phyloP scores from a whole-genome alignment of 30 jellyfish, hydroid and myxozoan species.

The Aurelia sp. region DNA sequence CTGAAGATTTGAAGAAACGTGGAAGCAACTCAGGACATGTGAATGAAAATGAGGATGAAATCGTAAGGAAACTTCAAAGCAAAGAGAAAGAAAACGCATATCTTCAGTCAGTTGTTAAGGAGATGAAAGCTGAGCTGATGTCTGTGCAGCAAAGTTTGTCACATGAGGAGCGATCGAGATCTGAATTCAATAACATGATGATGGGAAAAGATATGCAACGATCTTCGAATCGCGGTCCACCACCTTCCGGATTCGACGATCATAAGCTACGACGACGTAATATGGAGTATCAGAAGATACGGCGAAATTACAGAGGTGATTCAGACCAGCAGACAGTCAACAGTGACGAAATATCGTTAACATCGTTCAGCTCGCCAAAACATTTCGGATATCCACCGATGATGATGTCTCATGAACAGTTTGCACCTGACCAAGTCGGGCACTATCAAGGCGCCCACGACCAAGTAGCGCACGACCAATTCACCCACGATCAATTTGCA shows the following conservation, averaged over 20 bases:
- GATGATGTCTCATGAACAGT: slow-evolving; percentile 34
- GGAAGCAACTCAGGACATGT: background rate
- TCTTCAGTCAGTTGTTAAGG: slow-evolving; percentile 84
- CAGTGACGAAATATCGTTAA: slow-evolving; percentile 49
- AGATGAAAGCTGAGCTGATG: slow-evolving; percentile 73
- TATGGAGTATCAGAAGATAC: slow-evolving; percentile 36
- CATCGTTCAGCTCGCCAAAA: slow-evolving; percentile 35
- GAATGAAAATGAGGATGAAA: slow-evolving; percentile 9
- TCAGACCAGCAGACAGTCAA: slow-evolving; percentile 25
- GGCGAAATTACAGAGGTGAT: slow-evolving; percentile 56
- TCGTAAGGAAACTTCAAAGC: slow-evolving; percentile 38
- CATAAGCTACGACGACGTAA: slow-evolving; percentile 54
- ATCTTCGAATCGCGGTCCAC: slow-evolving; percentile 1
- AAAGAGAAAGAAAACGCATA: slow-evolving; percentile 83
- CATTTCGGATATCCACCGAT: slow-evolving; percentile 52
- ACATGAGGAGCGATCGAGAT: slow-evolving; percentile 54
- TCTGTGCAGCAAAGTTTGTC: slow-evolving; percentile 69
- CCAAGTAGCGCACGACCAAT: no score
- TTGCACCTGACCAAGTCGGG: slow-evolving; percentile 27
- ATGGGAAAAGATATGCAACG: slow-evolving; percentile 16
- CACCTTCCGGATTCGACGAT: slow-evolving; percentile 17
- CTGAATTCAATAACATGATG: slow-evolving; percentile 47
- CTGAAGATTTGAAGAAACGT: slow-evolving; percentile 31
- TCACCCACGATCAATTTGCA: slow-evolving; percentile 19
- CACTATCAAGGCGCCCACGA: no score